Base-by-base conservation (phyloP, 1,140 invertebrate species). In the Elysia chlorotica region DNA sequence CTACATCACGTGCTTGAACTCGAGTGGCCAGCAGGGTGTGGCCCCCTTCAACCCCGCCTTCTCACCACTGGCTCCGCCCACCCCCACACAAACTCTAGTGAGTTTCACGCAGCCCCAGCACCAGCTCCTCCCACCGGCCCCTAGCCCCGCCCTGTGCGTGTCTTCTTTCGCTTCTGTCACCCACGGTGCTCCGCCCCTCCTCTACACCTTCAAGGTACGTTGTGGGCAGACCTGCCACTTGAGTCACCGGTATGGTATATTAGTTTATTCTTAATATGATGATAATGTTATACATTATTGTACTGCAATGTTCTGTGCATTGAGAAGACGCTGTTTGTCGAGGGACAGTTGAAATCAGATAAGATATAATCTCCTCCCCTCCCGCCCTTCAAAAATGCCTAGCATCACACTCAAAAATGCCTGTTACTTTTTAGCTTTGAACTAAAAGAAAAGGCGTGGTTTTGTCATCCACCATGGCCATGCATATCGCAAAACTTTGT, bases 201-300 rank as follows among this genome's bases (percentile, higher is more conserved):
- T 68, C 28, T 68, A 68, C 33, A 56, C 65, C 2, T 54, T 28
- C 30, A 68, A 68, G 65, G 65, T 68, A 68, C 28, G 65, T 68
- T 38, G 28, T 28, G 23, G n/a, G n/a, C n/a, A n/a, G n/a, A n/a
- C n/a, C n/a, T n/a, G n/a, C n/a, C 5, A 6, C 5, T 17, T 38
- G 35, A 10, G 17, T 6, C 6, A 35, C 61, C 28, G 4, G 17
- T 23, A 6, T 63, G 33, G 17, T 6, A 17, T 59, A 28, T 17
- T 10, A 21, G 6, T 10, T 59, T 17, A 10, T 59, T 6, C 56
- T 59, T 21, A 10, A 10, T 59, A 59, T 17, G 14, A 6, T 25
- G 25, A 21, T 6, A 17, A 10, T 17, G 56, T 59, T 28, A 10
- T 10, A 10, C 56, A 6, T 6, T 28, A 10, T 21, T 21, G 17